Base-by-base conservation (phyloP, 1,140 invertebrate genomes). In the Amphibalanus amphitrite region DNA sequence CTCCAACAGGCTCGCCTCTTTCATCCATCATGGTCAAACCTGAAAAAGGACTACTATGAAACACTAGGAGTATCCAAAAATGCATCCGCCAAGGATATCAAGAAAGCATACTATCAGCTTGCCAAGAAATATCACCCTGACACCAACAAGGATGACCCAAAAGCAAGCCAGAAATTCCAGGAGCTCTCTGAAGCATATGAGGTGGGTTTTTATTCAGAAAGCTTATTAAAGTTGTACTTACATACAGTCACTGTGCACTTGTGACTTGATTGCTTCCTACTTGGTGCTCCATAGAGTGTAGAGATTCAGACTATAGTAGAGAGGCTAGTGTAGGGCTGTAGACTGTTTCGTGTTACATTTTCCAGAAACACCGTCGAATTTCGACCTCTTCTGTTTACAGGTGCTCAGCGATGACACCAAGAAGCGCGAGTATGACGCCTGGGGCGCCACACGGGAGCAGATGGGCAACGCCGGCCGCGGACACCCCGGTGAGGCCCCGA, bases 111-210 rank as follows among this genome's bases (percentile, higher is more conserved):
- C 79, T 99, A 98, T 80, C 86, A 98, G 81, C 81, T 99, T 71
- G 97, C 97, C 0, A 99, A 99, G 79, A 93, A 99, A 77, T 98
- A 95, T 80, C 97, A 99, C 83, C 97, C 97, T n/a, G 97, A 99
- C 81, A 93, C 94, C 0, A 98, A 97, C 81, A 98, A 98, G 82
- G 85, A 88, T 75, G 95, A 98, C 83, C 89, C 93, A 30, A 85
- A 91, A 80, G 87, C 95, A 17, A 85, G 86, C 59, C 91, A 90
- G 79, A 98, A 97, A 78, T 99, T 99, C 79, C 95, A 98, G 81
- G 95, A 98, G 83, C 93, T 93, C 25, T 97, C 95, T 0, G 96
- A 99, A 84, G 97, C 97, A 0, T 99, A 99, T 82, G 96, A 99
- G 84, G 94, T 98, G 79, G 3, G 65, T 28, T n/a, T n/a, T n/a